Base-by-base conservation (phyloP, 2,888 invertebrate species). In the Meloe dianella region DNA sequence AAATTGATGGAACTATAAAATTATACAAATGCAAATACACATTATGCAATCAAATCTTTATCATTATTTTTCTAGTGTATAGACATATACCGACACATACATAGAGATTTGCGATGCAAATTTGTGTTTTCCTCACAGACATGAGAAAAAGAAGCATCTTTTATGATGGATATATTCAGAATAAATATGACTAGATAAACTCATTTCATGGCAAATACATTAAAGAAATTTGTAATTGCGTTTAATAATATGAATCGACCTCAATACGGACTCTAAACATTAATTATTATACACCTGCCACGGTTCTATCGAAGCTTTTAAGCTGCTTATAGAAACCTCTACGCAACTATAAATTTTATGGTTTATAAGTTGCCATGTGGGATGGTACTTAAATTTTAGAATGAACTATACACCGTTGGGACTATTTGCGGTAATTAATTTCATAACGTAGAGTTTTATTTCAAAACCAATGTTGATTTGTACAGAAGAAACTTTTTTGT, bases 141-240 rank as follows among this genome's bases (percentile, higher is more conserved):
- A 24, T 71, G 72, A 69, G 67, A 69, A 68, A 73, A 70, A 76
- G 73, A 73, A 73, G 70, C 75, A 69, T 70, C 47, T 35, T 54
- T 51, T 51, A 71, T 73, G 70, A 75, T 74, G 73, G 65, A 77
- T 68, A 72, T 71, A 51, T 51, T 51, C 12, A 7, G 20, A 57
- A 57, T 27, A 35, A 74, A 69, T 69, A 75, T 77, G 76, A 77
- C 77, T 24, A 51, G 24, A 51, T 24, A 74, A 77, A 14, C 27
- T 75, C 74, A 75, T 78, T 78, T 77, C 75, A 78, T 78, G 77
- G 78, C 76, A 78, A 77, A 78, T 77, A 77, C 73, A 77, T 75
- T 67, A 73, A 76, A 74, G 76, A n/a, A 20, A 59, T 35, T 30
- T 58, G 4, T 14, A 58, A 32, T 58, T 35, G 22, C n/a, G 30